Evolutionary conservation across 1,140 invertebrate species (phyloP), one percentile per base, ranked within the genome.

Genomic region (Vanessa atalanta): DNA sequence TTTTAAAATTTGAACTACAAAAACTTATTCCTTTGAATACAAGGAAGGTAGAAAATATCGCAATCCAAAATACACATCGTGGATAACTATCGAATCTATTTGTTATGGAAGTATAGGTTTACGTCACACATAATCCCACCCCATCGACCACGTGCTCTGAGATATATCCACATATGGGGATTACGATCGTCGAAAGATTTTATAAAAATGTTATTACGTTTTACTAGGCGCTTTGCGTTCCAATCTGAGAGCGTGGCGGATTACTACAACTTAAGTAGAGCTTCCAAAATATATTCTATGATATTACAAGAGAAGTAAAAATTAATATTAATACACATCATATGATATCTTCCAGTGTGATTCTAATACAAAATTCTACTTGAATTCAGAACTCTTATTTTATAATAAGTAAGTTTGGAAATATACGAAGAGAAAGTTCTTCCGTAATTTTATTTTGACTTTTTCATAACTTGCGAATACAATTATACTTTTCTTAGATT

Each of bases 131-230:
- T 72, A 66, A 66, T 57, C 53, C 66, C 26, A 48, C 26, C 43
- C 70, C 43, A 51, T 55, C 64, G 50, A n/a, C 50, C 50, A 65
- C 63, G 37, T 72, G 63, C 64, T 72, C 63, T n/a, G 7, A 65
- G 61, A 72, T 72, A 72, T 50, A 65, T 65, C 15, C 37, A 63
- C 48, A 68, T 73, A 68, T 64, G 68, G 72, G 76, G 76, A 77
- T 77, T 77, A 77, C 72, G 66, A 73, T 61, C 61, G 72, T 71
- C 76, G 71, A 73, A 73, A 77, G 71, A 77, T 77, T 76, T 77
- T 77, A 72, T 77, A 73, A 67, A 77, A 77, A 77, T 77, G 68
- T 73, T 77, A 77, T 77, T 73, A 77, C 72, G 68, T 70, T 77
- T 70, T 66, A 77, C 68, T 70, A 71, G 76, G 68, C 70, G 72